phyloP scores from a whole-genome alignment of 1,140 invertebrate species.

The Medauroidea extradentata region DNA sequence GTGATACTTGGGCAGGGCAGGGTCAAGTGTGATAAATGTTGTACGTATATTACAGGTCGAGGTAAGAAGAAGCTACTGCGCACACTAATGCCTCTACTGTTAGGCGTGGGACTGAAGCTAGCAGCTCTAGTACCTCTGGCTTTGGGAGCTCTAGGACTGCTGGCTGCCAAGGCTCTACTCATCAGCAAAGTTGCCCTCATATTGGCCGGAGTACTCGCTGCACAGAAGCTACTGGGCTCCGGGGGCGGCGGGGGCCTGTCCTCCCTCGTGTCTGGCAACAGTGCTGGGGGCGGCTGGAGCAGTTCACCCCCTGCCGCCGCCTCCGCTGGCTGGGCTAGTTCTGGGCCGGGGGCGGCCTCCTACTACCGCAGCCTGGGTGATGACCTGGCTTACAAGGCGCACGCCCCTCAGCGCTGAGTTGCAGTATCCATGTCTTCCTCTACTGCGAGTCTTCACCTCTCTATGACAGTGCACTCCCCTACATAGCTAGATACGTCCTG shows the following conservation, averaged over 20 bases:
- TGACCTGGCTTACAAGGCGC: constrained; percentile 54
- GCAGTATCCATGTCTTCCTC: too few relatives aligned
- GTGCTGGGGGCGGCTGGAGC: constrained; percentile 20
- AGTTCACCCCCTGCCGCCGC: not conserved
- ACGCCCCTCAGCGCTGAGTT: constrained; percentile 27
- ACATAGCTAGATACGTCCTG: too few relatives aligned
- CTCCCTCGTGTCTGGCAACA: constrained; percentile 15
- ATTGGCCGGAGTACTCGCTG: constrained; percentile 58
- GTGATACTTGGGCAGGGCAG: too few relatives aligned
- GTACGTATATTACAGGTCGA: constrained; percentile 51
- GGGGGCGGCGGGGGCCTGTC: constrained; percentile 30
- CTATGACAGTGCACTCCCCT: too few relatives aligned
- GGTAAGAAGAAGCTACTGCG: constrained; percentile 62
- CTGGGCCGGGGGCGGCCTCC: constrained; percentile 34
- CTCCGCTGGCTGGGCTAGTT: constrained; percentile 28
- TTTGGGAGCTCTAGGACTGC: constrained; percentile 60
- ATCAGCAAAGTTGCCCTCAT: constrained; percentile 63
- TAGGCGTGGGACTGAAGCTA: constrained; percentile 61
- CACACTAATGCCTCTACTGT: constrained; percentile 56
- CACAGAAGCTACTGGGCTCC: constrained; percentile 60
- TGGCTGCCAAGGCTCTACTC: constrained; percentile 68
- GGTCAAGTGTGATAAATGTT: too few relatives aligned
- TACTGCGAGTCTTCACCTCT: too few relatives aligned
- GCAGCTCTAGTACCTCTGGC: constrained; percentile 62
- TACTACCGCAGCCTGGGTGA: constrained; percentile 44